Evolutionary conservation across 1,140 invertebrate genomes (phyloP).

Genomic region (Bombus waltoni): DNA sequence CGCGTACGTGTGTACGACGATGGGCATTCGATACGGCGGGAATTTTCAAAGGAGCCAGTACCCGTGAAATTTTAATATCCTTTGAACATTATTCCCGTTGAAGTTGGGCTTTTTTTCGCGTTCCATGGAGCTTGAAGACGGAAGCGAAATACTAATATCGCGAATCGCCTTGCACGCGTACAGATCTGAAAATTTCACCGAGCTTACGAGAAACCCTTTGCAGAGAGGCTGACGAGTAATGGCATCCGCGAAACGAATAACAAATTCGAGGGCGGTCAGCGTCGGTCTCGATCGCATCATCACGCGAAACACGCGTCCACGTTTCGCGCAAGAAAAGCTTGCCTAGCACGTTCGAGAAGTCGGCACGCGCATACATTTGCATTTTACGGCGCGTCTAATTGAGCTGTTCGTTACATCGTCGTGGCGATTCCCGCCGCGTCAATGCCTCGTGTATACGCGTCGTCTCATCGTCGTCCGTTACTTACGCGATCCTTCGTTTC

Average conservation of each 20-base stretch:
- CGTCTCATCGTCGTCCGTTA: conserved; percentile 54
- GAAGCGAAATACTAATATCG: background rate
- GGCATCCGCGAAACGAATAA: conserved; percentile 16
- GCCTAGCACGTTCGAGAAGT: conserved; percentile 54
- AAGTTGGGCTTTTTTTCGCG: background rate
- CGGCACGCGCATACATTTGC: conserved; percentile 71
- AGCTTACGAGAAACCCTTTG: background rate
- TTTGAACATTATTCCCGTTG: conserved; percentile 11
- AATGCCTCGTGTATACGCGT: conserved; percentile 12
- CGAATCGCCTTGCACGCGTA: background rate
- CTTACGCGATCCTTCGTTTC: conserved; percentile 19
- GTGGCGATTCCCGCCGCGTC: conserved; percentile 39
- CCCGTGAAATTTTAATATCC: conserved; percentile 54
- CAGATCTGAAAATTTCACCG: background rate
- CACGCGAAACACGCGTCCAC: conserved; percentile 36
- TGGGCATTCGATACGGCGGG: conserved; percentile 21
- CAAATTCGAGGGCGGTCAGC: conserved; percentile 10
- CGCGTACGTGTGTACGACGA: too few species aligned
- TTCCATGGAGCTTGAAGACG: background rate
- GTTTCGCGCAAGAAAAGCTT: conserved; percentile 44
- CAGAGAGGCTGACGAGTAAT: background rate
- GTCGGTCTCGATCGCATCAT: conserved; percentile 16
- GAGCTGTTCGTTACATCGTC: conserved; percentile 73
- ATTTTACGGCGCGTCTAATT: conserved; percentile 72
- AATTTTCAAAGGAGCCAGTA: conserved; percentile 32